Conservation (phyloP, 2,888 invertebrate genomes). For the Ophraella communa region DNA sequence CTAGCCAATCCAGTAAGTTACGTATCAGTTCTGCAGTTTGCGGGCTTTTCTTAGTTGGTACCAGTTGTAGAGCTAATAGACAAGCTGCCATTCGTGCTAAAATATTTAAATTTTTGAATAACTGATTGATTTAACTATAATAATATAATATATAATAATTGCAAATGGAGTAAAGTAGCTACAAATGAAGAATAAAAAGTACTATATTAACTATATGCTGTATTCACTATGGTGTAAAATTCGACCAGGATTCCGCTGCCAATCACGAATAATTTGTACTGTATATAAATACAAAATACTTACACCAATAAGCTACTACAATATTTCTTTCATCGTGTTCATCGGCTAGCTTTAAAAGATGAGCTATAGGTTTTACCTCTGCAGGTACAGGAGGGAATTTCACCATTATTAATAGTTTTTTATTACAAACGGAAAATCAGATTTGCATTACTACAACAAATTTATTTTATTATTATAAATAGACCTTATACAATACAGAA, state of each 20-base stretch:
- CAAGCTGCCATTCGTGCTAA: constrained; percentile 86
- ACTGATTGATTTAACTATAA: too few relatives aligned
- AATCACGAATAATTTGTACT: too few relatives aligned
- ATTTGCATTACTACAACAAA: too few relatives aligned
- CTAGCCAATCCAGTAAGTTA: constrained; percentile 89
- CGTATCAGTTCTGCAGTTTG: constrained; percentile 82
- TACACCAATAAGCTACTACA: constrained; percentile 92
- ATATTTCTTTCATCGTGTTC: constrained; percentile 92
- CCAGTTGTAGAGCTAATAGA: constrained; percentile 80
- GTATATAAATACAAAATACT: constrained; percentile 42
- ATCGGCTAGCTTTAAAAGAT: constrained; percentile 87
- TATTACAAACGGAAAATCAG: background rate
- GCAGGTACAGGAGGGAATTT: constrained; percentile 75
- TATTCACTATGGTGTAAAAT: too few relatives aligned
- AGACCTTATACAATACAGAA: background rate
- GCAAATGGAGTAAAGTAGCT: too few relatives aligned
- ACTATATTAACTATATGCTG: too few relatives aligned
- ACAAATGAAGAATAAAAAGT: too few relatives aligned
- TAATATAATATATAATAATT: too few relatives aligned
- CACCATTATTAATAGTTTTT: constrained; percentile 23
- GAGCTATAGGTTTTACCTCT: constrained; percentile 83
- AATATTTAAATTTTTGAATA: constrained; percentile 43
- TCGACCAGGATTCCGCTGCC: too few relatives aligned
- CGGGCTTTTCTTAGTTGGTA: constrained; percentile 76
- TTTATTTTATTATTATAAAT: too few relatives aligned